phyloP scores from a whole-genome alignment of 2,113 vertebrate genomes.

The Pomatostomus ruficeps region DNA sequence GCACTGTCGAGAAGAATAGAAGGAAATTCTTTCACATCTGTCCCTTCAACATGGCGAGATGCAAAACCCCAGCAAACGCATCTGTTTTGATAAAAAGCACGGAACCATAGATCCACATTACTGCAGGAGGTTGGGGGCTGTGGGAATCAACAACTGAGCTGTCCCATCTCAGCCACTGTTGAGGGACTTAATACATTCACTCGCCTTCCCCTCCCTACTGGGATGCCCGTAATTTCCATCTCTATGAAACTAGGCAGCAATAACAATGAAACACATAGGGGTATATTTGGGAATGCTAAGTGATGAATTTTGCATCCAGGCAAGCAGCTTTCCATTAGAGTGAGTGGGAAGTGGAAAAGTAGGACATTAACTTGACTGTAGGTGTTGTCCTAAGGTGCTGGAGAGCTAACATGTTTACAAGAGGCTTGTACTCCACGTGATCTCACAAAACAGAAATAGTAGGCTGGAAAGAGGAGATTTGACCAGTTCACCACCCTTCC shows the following conservation, averaged over 20 bases:
- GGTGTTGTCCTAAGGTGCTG: background rate
- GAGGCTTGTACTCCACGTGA: background rate
- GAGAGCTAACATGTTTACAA: background rate
- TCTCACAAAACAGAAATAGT: background rate
- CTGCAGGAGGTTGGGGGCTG: background rate
- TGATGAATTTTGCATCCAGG: constrained; percentile 12
- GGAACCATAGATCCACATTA: background rate
- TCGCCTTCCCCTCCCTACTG: background rate
- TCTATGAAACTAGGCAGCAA: background rate
- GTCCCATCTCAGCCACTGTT: background rate
- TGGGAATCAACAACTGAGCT: constrained; percentile 31
- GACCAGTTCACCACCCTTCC: background rate
- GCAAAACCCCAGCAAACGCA: background rate
- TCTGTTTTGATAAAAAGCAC: constrained; percentile 45
- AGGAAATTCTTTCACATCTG: background rate
- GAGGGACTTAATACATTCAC: background rate
- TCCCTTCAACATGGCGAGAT: background rate
- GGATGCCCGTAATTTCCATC: constrained; percentile 16
- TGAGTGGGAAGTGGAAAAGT: background rate
- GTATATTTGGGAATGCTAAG: constrained; percentile 21
- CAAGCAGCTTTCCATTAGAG: background rate
- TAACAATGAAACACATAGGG: constrained; percentile 3
- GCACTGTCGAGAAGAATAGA: background rate
- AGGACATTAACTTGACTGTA: background rate
- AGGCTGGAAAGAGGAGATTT: background rate